Evolutionary conservation across 1,140 invertebrate species (phyloP).

Genomic region (Drosophila repletoides): DNA sequence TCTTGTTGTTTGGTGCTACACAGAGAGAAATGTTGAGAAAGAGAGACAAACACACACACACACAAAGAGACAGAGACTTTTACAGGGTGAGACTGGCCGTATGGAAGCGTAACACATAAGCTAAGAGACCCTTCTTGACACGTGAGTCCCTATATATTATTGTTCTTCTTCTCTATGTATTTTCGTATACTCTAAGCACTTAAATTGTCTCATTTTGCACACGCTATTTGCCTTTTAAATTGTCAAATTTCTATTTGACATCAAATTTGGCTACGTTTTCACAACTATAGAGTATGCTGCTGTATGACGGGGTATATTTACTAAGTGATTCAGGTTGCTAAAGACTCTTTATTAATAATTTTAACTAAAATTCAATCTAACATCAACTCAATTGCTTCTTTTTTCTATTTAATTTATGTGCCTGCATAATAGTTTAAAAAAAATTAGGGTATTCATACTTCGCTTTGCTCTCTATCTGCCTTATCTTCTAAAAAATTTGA

Average conservation of each 20-base stretch:
- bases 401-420: no score
- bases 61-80: conserved; percentile 10
- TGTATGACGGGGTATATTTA: neutral
- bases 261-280: neutral
- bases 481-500: no score
- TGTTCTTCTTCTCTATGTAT: neutral
- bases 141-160: conserved; percentile 11
- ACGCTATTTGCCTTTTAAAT: conserved; percentile 27
- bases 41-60: neutral
- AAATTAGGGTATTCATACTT: no score
- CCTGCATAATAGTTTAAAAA: no score
- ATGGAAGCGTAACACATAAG: neutral
- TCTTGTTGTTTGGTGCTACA: no score
- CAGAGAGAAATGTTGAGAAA: conserved; percentile 17
- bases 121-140: conserved; percentile 7
- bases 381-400: no score
- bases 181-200: conserved; percentile 23
- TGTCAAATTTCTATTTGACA: conserved; percentile 25
- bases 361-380: neutral
- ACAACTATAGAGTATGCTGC: neutral
- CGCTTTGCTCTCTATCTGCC: no score
- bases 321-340: neutral
- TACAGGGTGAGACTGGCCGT: conserved; percentile 29
- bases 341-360: no score
- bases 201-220: conserved; percentile 28